A percentile compares a stretch with the other conserved stretches of the same genome.
phyloP scores from a whole-genome alignment of 2,113 vertebrate genomes.

The Murina feae region DNA sequence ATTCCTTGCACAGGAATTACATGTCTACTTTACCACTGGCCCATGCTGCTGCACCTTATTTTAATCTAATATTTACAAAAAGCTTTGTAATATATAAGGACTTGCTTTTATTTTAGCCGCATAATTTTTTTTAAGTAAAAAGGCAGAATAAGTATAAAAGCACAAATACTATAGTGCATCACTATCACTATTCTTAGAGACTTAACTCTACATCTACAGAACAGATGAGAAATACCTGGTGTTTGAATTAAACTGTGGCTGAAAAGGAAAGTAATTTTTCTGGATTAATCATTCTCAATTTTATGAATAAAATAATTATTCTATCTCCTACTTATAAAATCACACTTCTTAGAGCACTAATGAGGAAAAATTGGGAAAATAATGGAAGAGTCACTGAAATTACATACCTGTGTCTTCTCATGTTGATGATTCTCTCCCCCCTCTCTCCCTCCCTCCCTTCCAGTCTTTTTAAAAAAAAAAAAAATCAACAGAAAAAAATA shows the following conservation, averaged over 20 bases:
- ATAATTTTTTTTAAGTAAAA: conserved; percentile 16
- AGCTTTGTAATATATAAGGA: not conserved
- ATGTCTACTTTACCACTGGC: not conserved
- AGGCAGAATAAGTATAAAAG: not conserved
- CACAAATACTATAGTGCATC: not conserved
- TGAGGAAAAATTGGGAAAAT: not conserved
- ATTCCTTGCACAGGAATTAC: not conserved
- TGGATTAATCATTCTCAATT: not conserved
- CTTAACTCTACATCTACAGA: not conserved
- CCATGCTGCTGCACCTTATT: not conserved
- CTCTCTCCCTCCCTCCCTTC: too few species aligned
- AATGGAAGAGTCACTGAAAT: not conserved
- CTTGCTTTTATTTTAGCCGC: not conserved
- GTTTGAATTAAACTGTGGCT: not conserved
- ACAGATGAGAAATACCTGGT: not conserved
- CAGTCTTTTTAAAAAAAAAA: too few species aligned
- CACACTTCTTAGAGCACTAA: not conserved
- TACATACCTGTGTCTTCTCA: not conserved
- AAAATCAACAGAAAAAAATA: too few species aligned
- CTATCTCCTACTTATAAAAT: not conserved
- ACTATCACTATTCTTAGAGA: not conserved
- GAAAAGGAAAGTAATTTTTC: not conserved
- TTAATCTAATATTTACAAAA: not conserved
- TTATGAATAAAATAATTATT: not conserved
- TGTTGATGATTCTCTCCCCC: too few species aligned